These are phyloP conservation scores for Drosophila suzukii DNA, from an alignment of 1,140 invertebrate genomes.

Conservation along the genomic window DNA sequence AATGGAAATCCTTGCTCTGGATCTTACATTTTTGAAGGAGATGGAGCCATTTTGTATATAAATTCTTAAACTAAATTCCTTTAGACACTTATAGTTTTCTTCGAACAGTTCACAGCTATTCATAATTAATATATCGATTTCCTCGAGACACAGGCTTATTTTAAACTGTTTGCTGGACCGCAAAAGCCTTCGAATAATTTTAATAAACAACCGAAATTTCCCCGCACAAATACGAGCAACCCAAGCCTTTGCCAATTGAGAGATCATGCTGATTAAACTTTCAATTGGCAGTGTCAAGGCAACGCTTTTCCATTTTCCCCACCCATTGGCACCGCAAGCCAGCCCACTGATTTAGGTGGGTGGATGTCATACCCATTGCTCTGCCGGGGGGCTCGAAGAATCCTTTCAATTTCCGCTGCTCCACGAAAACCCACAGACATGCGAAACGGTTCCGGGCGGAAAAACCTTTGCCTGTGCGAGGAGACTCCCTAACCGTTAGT, in stretches of 20 bases:
- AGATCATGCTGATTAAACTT: slow-evolving; percentile 54
- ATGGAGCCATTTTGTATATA: no score
- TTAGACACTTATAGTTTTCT: no score
- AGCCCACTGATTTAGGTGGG: slow-evolving; percentile 10
- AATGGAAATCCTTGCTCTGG: not conserved
- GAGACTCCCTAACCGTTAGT: slow-evolving; percentile 69
- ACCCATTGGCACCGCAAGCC: slow-evolving; percentile 8
- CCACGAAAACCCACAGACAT: slow-evolving; percentile 28
- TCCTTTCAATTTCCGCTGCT: slow-evolving; percentile 58
- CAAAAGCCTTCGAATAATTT: slow-evolving; percentile 5
- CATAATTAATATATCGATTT: not conserved
- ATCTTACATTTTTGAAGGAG: no score
- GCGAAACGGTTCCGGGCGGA: slow-evolving; percentile 24
- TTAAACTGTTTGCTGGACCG: not conserved
- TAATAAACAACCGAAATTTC: slow-evolving; percentile 20
- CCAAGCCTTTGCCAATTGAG: slow-evolving; percentile 20
- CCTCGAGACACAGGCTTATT: not conserved
- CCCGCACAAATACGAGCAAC: slow-evolving; percentile 4
- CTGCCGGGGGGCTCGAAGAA: slow-evolving; percentile 35
- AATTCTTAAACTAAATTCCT: no score
- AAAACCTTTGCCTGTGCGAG: slow-evolving; percentile 21
- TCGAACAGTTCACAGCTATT: not conserved
- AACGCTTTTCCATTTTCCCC: slow-evolving; percentile 37
- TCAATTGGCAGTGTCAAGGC: slow-evolving; percentile 53
- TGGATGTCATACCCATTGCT: slow-evolving; percentile 32